These are phyloP conservation scores for Sturnira hondurensis DNA, from an alignment of 2,113 vertebrate species.

Conservation along the genomic window DNA sequence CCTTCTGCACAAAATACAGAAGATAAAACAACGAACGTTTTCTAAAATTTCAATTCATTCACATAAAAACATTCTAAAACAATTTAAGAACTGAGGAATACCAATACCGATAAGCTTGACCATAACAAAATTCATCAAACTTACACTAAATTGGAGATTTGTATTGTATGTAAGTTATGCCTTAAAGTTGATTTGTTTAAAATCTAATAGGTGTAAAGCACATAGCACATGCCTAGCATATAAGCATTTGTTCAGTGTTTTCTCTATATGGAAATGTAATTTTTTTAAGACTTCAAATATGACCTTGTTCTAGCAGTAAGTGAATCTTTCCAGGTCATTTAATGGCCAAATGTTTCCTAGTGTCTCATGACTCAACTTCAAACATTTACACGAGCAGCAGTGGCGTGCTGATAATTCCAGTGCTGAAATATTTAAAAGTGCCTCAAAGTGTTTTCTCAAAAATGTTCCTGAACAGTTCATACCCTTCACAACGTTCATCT, in stretches of 20 bases:
- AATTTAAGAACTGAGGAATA: background rate
- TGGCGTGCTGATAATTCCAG: background rate
- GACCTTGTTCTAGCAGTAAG: background rate
- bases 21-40: background rate
- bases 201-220: background rate
- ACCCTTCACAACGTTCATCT: background rate
- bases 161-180: background rate
- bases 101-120: background rate
- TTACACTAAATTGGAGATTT: background rate
- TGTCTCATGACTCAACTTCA: background rate
- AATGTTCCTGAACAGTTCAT: background rate
- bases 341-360: background rate
- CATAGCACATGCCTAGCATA: background rate
- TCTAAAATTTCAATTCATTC: background rate
- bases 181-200: background rate
- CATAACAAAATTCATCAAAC: background rate
- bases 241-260: background rate
- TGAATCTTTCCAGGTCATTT: background rate
- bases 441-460: background rate
- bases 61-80: background rate
- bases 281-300: constrained; percentile 2
- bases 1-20: background rate
- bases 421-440: background rate
- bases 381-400: background rate
- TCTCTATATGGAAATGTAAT: background rate